Percentiles rank a stretch among this genome's conserved stretches.
These are phyloP conservation scores for Verasper variegatus DNA, from an alignment of 2,113 vertebrate genomes.

Conservation along the genomic window DNA sequence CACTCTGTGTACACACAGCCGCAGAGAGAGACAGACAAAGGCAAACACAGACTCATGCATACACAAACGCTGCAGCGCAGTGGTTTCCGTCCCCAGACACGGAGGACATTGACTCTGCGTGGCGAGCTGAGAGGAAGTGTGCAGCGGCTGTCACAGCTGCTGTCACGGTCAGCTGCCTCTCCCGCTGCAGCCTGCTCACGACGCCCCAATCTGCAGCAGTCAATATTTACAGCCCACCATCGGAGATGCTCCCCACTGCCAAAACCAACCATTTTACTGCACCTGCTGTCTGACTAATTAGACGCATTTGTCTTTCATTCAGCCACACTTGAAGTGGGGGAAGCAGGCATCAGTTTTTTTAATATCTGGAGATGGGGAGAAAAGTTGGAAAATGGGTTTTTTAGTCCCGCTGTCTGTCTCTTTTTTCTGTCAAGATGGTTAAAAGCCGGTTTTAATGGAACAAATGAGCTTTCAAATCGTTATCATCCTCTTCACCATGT, in stretches of 20 bases:
- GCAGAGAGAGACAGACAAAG: slow-evolving; percentile 32
- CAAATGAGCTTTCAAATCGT: background rate
- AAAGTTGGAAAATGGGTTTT: too few relatives aligned
- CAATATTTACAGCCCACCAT: slow-evolving; percentile 78
- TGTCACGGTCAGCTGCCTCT: slow-evolving; percentile 60
- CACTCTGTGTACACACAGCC: background rate
- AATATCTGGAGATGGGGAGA: too few relatives aligned
- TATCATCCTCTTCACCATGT: background rate
- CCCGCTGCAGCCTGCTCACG: slow-evolving; percentile 40
- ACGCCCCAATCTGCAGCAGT: slow-evolving; percentile 67
- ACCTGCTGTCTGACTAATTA: slow-evolving; percentile 79
- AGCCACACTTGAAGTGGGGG: slow-evolving; percentile 66
- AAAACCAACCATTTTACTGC: slow-evolving; percentile 62
- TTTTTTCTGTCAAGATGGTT: too few relatives aligned
- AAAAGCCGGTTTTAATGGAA: background rate
- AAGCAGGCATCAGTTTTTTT: background rate
- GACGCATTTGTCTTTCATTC: slow-evolving; percentile 74
- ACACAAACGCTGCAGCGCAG: slow-evolving; percentile 13
- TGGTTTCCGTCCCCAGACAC: slow-evolving; percentile 3
- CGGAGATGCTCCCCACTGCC: slow-evolving; percentile 58
- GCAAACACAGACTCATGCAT: slow-evolving; percentile 9
- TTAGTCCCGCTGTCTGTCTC: too few relatives aligned
- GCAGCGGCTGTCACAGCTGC: slow-evolving; percentile 32
- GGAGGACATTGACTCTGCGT: slow-evolving; percentile 14
- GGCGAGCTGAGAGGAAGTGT: slow-evolving; percentile 40